phyloP scores from a whole-genome alignment of 2,113 vertebrate genomes.

The Hippocampus zosterae region DNA sequence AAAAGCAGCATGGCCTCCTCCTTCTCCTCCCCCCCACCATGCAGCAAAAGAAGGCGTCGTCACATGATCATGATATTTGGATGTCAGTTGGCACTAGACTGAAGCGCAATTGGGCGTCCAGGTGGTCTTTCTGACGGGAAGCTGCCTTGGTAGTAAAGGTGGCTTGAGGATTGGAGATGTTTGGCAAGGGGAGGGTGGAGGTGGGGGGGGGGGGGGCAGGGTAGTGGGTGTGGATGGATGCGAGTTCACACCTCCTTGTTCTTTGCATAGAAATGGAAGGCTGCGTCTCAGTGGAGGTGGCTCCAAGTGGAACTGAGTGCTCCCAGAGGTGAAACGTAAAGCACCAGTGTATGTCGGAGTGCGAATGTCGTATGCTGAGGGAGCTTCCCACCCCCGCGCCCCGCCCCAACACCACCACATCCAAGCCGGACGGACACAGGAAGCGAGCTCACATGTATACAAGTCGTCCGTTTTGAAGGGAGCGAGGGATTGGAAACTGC shows the following conservation, averaged over 20 bases:
- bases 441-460: slow-evolving; percentile 17
- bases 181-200: slow-evolving; percentile 28
- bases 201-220: background rate
- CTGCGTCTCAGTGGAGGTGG: slow-evolving; percentile 63
- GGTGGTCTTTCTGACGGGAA: slow-evolving; percentile 53
- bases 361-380: slow-evolving; percentile 20
- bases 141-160: slow-evolving; percentile 59
- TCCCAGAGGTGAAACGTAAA: slow-evolving; percentile 60
- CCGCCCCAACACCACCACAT: background rate
- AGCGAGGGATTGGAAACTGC: slow-evolving; percentile 60
- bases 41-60: background rate
- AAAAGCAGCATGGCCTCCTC: slow-evolving; percentile 46
- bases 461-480: slow-evolving; percentile 5
- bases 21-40: slow-evolving; percentile 24
- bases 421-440: slow-evolving; percentile 20
- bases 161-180: slow-evolving; percentile 19
- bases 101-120: slow-evolving; percentile 33
- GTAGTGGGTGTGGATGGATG: slow-evolving; percentile 35
- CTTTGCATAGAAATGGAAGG: slow-evolving; percentile 78
- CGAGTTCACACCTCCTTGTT: slow-evolving; percentile 60
- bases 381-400: background rate
- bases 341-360: slow-evolving; percentile 63
- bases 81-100: slow-evolving; percentile 53
- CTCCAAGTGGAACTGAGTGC: slow-evolving; percentile 60
- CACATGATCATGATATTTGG: slow-evolving; percentile 5